Evolutionary conservation across 2,888 invertebrate species (phyloP), one percentile per base, ranked within the genome.

Genomic region (Drosophila antonietae): DNA sequence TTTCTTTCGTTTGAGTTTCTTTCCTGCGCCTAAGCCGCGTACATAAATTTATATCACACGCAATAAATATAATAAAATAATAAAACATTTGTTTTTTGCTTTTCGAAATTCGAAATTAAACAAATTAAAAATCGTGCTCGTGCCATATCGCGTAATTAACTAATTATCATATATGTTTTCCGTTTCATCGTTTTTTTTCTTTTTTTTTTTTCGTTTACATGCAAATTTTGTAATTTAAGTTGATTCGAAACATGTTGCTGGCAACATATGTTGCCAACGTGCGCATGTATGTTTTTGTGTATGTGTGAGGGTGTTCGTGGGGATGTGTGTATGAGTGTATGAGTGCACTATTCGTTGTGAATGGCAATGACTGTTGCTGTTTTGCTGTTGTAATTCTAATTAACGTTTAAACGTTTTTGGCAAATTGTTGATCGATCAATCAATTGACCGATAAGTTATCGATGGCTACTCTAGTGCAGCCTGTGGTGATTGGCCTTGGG

Each of bases 401-500:
- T 89, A 89, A 89, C 80, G 64, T 79, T 71, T 66, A 82, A 88
- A 88, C 89, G 83, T 89, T 85, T 85, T 85, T 85, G 84, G 84
- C 89, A 85, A 88, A 89, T 83, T 83, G 77, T 68, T 89, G 73
- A 57, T 41, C 55, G 41, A 70, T 80, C 72, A 28, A 76, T 76
- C 65, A 62, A 80, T 72, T 46, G 53, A 66, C 23, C 43, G 33
- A 57, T 15, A 35, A 57, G 43, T 46, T 67, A 73, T 73, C 59
- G 56, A 47, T 57, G 43, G 53, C 55, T 64, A 20, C 41, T 59
- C 74, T 89, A 91, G 84, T 93, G 92, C 80, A 93, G 84, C 79
- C 92, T 91, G 66, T 91, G 91, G 68, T 91, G 91, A 82, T 91
- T 92, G 64, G 94, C 89, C 93, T 97, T 97, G 79, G 97, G 97